Percentiles rank a stretch among this genome's conserved stretches.
These are phyloP conservation scores for Equus przewalskii DNA, from an alignment of 2,113 vertebrate genomes.

Conservation along the genomic window DNA sequence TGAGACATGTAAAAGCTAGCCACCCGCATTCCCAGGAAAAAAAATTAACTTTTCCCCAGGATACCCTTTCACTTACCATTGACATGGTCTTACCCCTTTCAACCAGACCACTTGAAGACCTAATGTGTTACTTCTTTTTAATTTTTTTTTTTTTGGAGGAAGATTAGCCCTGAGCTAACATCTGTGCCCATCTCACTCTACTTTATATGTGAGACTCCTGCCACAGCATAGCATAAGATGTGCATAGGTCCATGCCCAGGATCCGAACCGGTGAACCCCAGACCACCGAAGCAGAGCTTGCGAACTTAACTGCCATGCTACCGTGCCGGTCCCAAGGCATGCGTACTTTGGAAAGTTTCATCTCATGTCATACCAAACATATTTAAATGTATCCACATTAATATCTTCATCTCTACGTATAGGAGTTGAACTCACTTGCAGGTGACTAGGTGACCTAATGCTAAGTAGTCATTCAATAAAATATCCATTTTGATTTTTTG, in stretches of 20 bases:
- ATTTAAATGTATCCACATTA: neutral
- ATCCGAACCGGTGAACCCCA: too few relatives aligned
- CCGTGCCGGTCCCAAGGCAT: neutral
- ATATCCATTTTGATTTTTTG: neutral
- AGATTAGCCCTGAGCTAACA: too few relatives aligned
- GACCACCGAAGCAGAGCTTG: too few relatives aligned
- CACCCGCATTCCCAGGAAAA: neutral
- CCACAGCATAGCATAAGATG: too few relatives aligned
- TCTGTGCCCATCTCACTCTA: too few relatives aligned
- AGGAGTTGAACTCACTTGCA: neutral
- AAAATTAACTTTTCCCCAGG: neutral
- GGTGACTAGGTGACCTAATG: neutral
- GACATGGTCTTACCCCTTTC: neutral
- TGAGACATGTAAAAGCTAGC: neutral
- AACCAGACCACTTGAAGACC: neutral
- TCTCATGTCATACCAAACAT: neutral
- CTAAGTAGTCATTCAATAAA: neutral
- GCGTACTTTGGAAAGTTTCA: neutral
- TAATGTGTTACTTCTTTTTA: neutral
- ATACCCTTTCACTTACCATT: neutral
- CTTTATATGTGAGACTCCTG: too few relatives aligned
- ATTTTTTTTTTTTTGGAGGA: too few relatives aligned
- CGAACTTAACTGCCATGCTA: too few relatives aligned
- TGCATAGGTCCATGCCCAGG: too few relatives aligned
- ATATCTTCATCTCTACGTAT: neutral